Percentiles rank a stretch among this genome's conserved stretches.
These are phyloP conservation scores for Trimorus sp. DNA, from an alignment of 2,888 invertebrate genomes.

Conservation along the genomic window DNA sequence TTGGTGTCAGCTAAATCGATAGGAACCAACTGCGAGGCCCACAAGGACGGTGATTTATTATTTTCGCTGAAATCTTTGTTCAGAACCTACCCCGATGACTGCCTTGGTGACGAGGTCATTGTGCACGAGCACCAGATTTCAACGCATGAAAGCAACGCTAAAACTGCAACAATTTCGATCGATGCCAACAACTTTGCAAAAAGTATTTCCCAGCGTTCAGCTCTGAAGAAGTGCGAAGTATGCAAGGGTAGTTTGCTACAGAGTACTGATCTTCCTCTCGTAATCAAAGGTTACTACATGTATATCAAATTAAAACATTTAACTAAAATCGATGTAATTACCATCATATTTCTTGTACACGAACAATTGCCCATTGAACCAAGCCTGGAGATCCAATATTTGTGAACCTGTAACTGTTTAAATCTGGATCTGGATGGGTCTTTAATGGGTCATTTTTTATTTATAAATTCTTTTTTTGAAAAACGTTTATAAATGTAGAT, in stretches of 20 bases:
- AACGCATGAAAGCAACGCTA: background rate
- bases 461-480: too few relatives aligned
- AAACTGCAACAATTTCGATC: background rate
- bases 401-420: too few relatives aligned
- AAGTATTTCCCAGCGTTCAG: background rate
- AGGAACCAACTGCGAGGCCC: slow-evolving; percentile 36
- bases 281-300: slow-evolving; percentile 9
- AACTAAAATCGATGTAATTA: background rate
- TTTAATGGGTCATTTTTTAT: too few relatives aligned
- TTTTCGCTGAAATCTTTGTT: background rate
- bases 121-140: background rate
- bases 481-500: too few relatives aligned
- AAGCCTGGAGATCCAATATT: too few relatives aligned
- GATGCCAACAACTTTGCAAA: background rate
- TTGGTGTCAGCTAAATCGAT: slow-evolving; percentile 12
- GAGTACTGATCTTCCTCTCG: background rate
- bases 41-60: slow-evolving; percentile 40
- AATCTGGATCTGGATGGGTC: too few relatives aligned
- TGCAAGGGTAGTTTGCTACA: background rate
- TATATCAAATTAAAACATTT: background rate
- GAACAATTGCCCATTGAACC: background rate
- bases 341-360: background rate
- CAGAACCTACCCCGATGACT: background rate
- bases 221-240: background rate
- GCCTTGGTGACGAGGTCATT: background rate